phyloP scores from a whole-genome alignment of 2,797 vertebrate genomes.

The Distichodus sexfasciatus region DNA sequence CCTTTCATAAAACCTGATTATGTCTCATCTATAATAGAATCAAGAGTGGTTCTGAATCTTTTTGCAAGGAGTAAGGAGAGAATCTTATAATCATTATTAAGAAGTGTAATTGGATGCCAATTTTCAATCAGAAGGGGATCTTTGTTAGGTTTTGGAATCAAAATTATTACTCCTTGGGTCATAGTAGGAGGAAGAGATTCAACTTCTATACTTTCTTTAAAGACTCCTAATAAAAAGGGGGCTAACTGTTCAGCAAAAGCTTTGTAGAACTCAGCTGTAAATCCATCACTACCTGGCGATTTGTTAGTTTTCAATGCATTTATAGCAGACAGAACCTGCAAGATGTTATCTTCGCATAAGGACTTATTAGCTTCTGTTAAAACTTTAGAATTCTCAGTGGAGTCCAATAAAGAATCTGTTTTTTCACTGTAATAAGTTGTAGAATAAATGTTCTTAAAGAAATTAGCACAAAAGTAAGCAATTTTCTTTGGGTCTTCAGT shows the following conservation, averaged over 20 bases:
- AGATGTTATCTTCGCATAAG: neutral
- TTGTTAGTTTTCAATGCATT: neutral
- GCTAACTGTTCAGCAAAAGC: neutral
- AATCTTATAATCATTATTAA: neutral
- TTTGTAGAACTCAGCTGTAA: conserved; percentile 13
- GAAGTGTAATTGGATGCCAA: too few species aligned
- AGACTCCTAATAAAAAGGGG: neutral
- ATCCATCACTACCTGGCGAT: neutral
- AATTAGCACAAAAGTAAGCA: neutral
- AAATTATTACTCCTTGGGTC: too few species aligned
- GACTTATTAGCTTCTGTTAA: neutral
- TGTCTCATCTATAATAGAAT: neutral
- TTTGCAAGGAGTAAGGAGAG: neutral
- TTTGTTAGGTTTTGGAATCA: too few species aligned
- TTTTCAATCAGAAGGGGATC: too few species aligned
- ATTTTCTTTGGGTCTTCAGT: neutral
- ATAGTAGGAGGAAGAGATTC: too few species aligned
- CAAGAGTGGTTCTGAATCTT: neutral
- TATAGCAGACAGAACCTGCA: neutral
- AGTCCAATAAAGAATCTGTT: neutral
- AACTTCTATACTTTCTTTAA: conserved; percentile 4
- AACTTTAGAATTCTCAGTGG: neutral
- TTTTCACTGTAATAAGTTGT: neutral
- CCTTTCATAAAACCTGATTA: conserved; percentile 6
- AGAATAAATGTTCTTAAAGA: neutral